A percentile compares a stretch with the other conserved stretches of the same genome.
phyloP scores from a whole-genome alignment of 2,113 vertebrate genomes.

The Rhinogobius similis region DNA sequence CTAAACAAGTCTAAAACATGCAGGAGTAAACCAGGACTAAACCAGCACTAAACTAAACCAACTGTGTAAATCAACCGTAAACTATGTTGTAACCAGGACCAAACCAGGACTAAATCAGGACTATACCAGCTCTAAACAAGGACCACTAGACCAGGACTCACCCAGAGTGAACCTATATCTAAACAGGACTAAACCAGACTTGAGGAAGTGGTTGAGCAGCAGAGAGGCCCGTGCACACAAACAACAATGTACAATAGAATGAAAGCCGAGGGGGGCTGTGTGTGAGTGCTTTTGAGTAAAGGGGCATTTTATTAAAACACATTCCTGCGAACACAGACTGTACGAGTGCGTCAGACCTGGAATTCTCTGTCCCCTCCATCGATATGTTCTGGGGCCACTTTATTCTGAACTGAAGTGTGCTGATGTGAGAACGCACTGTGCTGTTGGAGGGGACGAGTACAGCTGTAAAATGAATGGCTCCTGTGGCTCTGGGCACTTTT shows the following conservation, averaged over 20 bases:
- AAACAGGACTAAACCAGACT: not conserved
- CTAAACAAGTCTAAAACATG: too few relatives aligned
- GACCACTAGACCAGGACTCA: too few relatives aligned
- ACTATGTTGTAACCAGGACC: too few relatives aligned
- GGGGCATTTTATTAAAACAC: conserved; percentile 63
- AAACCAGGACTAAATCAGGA: too few relatives aligned
- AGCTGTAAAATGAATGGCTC: conserved; percentile 13
- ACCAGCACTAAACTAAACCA: too few relatives aligned
- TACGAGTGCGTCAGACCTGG: conserved; percentile 13
- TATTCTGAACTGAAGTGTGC: conserved; percentile 36
- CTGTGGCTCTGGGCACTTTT: conserved; percentile 25
- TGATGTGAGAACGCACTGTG: conserved; percentile 16
- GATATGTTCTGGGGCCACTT: conserved; percentile 41
- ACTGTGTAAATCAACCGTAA: too few relatives aligned
- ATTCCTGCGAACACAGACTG: conserved; percentile 27
- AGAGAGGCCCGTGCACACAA: not conserved
- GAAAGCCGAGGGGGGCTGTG: conserved; percentile 58
- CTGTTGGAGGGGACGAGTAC: conserved; percentile 15
- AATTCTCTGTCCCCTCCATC: conserved; percentile 29
- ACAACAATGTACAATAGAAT: not conserved
- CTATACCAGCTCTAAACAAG: too few relatives aligned
- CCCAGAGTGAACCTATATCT: too few relatives aligned
- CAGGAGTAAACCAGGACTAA: too few relatives aligned
- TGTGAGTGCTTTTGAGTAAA: conserved; percentile 75
- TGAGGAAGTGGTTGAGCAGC: not conserved